Evolutionary conservation across 2,797 vertebrate species (phyloP).

Genomic region (Enteromius radiatus): DNA sequence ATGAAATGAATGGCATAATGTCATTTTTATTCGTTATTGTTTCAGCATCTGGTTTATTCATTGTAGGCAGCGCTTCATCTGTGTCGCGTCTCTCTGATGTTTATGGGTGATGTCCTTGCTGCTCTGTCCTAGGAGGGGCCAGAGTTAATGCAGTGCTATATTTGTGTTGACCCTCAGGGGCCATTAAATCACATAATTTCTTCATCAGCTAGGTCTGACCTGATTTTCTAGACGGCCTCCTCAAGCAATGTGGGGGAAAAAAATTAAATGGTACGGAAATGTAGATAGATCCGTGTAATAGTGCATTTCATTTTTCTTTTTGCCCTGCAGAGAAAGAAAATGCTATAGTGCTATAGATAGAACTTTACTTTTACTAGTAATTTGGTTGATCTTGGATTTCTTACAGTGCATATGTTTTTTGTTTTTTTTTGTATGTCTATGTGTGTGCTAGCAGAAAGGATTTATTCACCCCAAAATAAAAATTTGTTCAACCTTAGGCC

Average conservation of each 20-base stretch:
- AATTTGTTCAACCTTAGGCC: neutral
- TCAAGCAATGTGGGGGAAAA: slow-evolving; percentile 62
- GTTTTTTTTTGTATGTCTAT: neutral
- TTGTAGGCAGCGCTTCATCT: neutral
- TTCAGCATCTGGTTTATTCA: neutral
- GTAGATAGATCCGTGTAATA: slow-evolving; percentile 8
- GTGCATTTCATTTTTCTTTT: slow-evolving; percentile 7
- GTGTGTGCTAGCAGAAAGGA: neutral
- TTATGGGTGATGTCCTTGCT: slow-evolving; percentile 70
- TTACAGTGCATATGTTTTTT: slow-evolving; percentile 7
- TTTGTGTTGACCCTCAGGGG: slow-evolving; percentile 78
- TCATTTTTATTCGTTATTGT: slow-evolving; percentile 6
- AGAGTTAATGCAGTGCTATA: slow-evolving; percentile 75
- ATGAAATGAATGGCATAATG: slow-evolving; percentile 11
- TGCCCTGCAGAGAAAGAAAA: slow-evolving; percentile 1
- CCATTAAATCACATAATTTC: slow-evolving; percentile 83
- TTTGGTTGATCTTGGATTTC: neutral
- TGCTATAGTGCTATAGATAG: slow-evolving; percentile 2
- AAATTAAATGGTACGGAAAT: slow-evolving; percentile 55
- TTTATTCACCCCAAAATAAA: neutral
- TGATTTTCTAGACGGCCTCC: slow-evolving; percentile 76
- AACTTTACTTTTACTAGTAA: neutral
- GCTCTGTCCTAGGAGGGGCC: slow-evolving; percentile 68
- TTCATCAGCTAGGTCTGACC: slow-evolving; percentile 78
- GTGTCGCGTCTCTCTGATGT: slow-evolving; percentile 53